Conservation (phyloP, 1,140 invertebrate genomes). For the Protaetia brevitarsis region DNA sequence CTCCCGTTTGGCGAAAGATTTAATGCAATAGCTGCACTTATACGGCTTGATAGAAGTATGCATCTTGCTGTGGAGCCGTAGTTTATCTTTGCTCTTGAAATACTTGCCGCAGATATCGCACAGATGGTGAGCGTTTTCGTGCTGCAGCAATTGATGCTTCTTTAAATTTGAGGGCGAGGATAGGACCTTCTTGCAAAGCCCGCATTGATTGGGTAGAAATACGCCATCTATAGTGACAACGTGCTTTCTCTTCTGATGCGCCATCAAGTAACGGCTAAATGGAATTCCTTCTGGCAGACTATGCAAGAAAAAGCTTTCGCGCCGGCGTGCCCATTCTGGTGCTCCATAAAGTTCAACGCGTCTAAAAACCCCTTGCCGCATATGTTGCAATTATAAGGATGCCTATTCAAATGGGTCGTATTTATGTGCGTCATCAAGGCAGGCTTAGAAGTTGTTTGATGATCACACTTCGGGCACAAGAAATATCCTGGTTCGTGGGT, state of each 20-base stretch:
- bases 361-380: slow-evolving; percentile 53
- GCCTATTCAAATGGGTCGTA: slow-evolving; percentile 35
- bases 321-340: no score
- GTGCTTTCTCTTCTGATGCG: slow-evolving; percentile 37
- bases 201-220: slow-evolving; percentile 36
- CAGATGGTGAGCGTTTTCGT: slow-evolving; percentile 43
- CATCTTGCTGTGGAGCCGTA: slow-evolving; percentile 51
- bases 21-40: slow-evolving; percentile 52
- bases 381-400: slow-evolving; percentile 49
- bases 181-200: slow-evolving; percentile 34
- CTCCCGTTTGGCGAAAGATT: slow-evolving; percentile 48
- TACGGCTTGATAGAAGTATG: slow-evolving; percentile 60
- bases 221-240: slow-evolving; percentile 37
- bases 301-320: no score
- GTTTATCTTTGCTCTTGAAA: slow-evolving; percentile 44
- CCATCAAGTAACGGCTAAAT: slow-evolving; percentile 37
- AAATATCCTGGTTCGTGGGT: no score
- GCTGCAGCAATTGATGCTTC: slow-evolving; percentile 26
- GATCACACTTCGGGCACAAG: slow-evolving; percentile 33
- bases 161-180: slow-evolving; percentile 31
- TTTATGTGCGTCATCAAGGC: slow-evolving; percentile 38
- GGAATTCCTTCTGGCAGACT: slow-evolving; percentile 57
- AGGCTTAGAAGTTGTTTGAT: slow-evolving; percentile 31
- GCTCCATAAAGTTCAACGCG: slow-evolving; percentile 38
- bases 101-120: slow-evolving; percentile 48